Conservation (phyloP, 2,888 invertebrate genomes). For the Epirrhoe alternata region DNA sequence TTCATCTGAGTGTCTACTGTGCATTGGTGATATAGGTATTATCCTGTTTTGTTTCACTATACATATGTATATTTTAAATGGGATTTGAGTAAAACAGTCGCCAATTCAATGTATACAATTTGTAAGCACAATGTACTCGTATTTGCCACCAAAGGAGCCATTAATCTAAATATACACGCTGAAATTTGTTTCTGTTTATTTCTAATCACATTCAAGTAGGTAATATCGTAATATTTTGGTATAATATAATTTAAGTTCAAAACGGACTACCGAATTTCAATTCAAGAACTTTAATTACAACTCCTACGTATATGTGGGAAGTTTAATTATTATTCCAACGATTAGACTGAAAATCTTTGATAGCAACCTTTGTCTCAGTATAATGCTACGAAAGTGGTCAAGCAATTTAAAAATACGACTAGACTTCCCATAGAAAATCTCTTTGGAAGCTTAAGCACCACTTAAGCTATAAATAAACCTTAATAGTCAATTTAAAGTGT, state of each 20-base stretch:
- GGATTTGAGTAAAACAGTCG: constrained; percentile 5
- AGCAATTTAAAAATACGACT: background rate
- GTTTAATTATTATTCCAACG: background rate
- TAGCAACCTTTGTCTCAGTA: too few relatives aligned
- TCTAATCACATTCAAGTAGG: constrained; percentile 4
- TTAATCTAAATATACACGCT: constrained; percentile 19
- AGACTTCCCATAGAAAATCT: constrained; percentile 2
- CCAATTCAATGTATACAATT: constrained; percentile 14
- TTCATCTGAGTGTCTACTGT: too few relatives aligned
- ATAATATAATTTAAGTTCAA: background rate
- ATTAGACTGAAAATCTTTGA: too few relatives aligned
- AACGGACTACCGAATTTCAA: background rate
- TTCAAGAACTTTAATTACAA: background rate
- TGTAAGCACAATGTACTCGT: constrained; percentile 23
- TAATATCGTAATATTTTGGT: constrained; percentile 11
- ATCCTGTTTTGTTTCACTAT: too few relatives aligned
- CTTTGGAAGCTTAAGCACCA: constrained; percentile 15
- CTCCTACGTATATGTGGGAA: background rate
- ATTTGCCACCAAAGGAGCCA: constrained; percentile 20
- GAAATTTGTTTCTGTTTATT: constrained; percentile 18
- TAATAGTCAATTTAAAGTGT: constrained; percentile 32
- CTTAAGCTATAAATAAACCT: constrained; percentile 35
- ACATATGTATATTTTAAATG: background rate
- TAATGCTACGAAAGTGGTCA: too few relatives aligned
- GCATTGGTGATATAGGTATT: too few relatives aligned